Evolutionary conservation across 2,888 invertebrate genomes (phyloP), one percentile per base, ranked within the genome.

Genomic region (Pyrocoelia pectoralis): DNA sequence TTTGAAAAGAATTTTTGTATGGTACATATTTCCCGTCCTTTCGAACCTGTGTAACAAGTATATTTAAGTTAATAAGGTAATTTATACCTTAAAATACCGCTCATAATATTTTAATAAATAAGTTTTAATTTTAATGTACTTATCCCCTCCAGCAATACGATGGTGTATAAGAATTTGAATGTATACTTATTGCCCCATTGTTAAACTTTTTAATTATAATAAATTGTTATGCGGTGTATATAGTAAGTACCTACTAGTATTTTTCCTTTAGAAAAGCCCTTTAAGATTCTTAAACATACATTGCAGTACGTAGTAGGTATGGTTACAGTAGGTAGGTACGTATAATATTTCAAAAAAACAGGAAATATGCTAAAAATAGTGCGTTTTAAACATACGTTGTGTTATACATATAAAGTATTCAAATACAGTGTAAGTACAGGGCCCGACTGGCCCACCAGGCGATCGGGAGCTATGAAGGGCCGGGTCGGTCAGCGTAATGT

Each of bases 171-270:
- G 48, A 48, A 56, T 29, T 28, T 46, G 14, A 33, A 56, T 29
- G 38, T 53, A 60, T 57, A 53, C 62, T 66, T 62, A 67, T 58
- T 68, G 66, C 41, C 40, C 54, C 46, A 57, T 64, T 69, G 69
- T 69, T 69, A 69, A 64, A 38, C 53, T 64, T 50, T 66, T 66
- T 62, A 62, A 65, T 63, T 59, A 46, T 46, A 69, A 69, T 69
- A 69, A 69, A 69, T 69, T 69, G 69, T 69, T 69, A 69, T 60
- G 67, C 67, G 51, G 66, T 69, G 33, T 33, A 33, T 24, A 3
- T 6, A 24, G 6, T 24, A 24, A 24, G n/a, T n/a, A n/a, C n/a
- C n/a, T n/a, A n/a, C n/a, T n/a, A n/a, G n/a, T n/a, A n/a, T n/a
- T n/a, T n/a, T n/a, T n/a, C n/a, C n/a, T n/a, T n/a, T n/a, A n/a